Percentiles rank a stretch among this genome's conserved stretches.
phyloP scores from a whole-genome alignment of 2,888 invertebrate genomes.

The Sycophila texana region DNA sequence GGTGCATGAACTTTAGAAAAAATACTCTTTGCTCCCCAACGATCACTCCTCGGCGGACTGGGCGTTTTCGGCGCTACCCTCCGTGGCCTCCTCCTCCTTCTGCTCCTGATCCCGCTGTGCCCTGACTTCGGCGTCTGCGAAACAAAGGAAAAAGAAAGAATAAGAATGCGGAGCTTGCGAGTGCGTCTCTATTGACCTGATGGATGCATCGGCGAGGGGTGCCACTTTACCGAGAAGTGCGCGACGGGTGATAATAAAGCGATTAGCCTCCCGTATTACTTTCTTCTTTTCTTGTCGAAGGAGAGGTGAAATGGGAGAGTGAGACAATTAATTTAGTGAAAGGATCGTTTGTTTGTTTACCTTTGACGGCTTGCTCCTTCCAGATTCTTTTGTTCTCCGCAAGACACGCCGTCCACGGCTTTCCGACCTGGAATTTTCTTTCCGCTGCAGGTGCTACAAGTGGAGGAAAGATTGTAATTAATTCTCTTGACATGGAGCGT shows the following conservation, averaged over 20 bases:
- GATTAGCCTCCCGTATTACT: not conserved
- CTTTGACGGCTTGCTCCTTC: constrained; percentile 88
- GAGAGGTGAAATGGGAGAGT: not conserved
- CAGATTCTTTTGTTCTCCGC: constrained; percentile 88
- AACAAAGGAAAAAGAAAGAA: constrained; percentile 7
- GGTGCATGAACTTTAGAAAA: constrained; percentile 27
- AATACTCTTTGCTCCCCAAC: constrained; percentile 37
- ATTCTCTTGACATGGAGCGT: not conserved
- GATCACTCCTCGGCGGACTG: constrained; percentile 62
- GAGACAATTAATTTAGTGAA: constrained; percentile 22
- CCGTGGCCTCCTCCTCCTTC: constrained; percentile 57
- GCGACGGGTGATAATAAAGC: not conserved
- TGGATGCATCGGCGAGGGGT: not conserved
- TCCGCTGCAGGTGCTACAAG: constrained; percentile 54
- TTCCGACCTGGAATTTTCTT: constrained; percentile 81
- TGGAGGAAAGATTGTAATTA: constrained; percentile 14
- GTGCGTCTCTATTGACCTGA: not conserved
- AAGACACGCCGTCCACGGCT: constrained; percentile 88
- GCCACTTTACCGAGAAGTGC: constrained; percentile 9
- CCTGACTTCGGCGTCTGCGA: constrained; percentile 79
- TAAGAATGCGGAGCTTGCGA: not conserved
- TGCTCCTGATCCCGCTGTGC: constrained; percentile 74
- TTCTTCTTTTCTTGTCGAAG: not conserved
- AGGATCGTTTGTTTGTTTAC: constrained; percentile 71
- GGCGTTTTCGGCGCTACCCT: constrained; percentile 57